Base-by-base conservation (phyloP, 1,140 invertebrate species). In the Hestina assimilis region DNA sequence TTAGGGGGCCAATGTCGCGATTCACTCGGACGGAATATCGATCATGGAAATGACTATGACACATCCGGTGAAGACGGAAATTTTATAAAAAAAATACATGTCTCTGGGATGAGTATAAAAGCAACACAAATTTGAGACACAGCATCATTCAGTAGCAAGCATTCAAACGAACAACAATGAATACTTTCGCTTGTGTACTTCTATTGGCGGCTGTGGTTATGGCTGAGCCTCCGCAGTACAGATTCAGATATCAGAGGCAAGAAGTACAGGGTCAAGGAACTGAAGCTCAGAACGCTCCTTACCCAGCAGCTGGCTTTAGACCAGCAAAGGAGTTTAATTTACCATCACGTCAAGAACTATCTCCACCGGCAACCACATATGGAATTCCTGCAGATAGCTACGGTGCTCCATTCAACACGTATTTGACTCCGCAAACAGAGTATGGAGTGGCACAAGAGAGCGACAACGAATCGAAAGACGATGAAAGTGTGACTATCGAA, bases 1-100 rank as follows among this genome's bases (percentile, higher is more conserved):
- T 67, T 74, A 80, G 59, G 80, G 63, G 84, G 81, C 76, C 84
- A 87, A 86, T 84, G 81, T 84, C 84, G 75, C 51, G 61, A 66
- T 46, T 45, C 69, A 76, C 81, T 62, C 73, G 65, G 15, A 53
- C 65, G 60, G 85, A 80, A 88, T 88, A 83, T 79, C 76, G 81
- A 87, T 75, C 54, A 50, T 64, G 59, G 51, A 64, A 63, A 56
- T 65, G 56, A 64, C 21, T 31, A 69, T 75, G 75, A 81, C 69
- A 83, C 79, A 79, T 85, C 81, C 82, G 67, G 69, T 66, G 41
- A 48, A 60, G 58, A 59, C 75, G 82, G 82, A 87, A 84, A 84
- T 71, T 69, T 52, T 45, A 23, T 26, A 61, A 59, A 65, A 75
- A 79, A 69, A 50, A 60, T 17, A 41, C 46, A 51, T 24, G 15